A percentile compares a stretch with the other conserved stretches of the same genome.
Evolutionary conservation across 2,797 vertebrate genomes (phyloP).

Genomic region (Peromyscus attwateri): DNA sequence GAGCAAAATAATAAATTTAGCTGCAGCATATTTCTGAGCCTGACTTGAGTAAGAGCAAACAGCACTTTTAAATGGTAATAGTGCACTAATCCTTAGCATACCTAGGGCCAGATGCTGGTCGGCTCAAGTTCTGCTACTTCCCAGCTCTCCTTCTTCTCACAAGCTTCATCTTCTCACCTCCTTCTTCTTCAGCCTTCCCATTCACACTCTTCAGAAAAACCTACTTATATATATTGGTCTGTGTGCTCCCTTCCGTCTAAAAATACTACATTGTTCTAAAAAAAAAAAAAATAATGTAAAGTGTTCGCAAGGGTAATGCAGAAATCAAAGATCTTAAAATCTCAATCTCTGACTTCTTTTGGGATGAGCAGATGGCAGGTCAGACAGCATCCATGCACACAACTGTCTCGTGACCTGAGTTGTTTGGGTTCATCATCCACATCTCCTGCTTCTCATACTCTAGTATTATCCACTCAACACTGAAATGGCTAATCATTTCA

Average conservation of each 20-base stretch:
- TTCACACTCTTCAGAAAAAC: background rate
- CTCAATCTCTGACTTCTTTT: background rate
- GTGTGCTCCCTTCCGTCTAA: background rate
- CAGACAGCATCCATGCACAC: background rate
- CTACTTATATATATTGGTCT: background rate
- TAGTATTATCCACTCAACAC: constrained; percentile 36
- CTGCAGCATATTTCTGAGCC: constrained; percentile 47
- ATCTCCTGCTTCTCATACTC: constrained; percentile 51
- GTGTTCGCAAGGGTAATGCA: background rate
- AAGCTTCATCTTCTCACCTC: background rate
- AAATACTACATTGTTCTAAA: constrained; percentile 40
- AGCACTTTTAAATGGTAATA: constrained; percentile 43
- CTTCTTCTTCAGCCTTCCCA: background rate
- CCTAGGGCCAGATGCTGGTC: background rate
- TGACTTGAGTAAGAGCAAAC: constrained; percentile 52
- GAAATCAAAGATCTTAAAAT: constrained; percentile 5
- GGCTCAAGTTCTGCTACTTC: background rate
- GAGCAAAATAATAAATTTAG: constrained; percentile 61
- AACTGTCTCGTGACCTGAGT: constrained; percentile 8
- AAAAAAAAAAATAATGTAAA: constrained; percentile 27
- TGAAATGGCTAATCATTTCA: constrained; percentile 67
- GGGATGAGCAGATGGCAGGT: background rate
- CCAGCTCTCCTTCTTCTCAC: too few species aligned
- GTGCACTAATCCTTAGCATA: background rate
- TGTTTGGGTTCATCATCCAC: constrained; percentile 46